Percentiles rank a stretch among this genome's conserved stretches.
Evolutionary conservation across 1,140 invertebrate genomes (phyloP).

Genomic region (Dysdera silvatica): DNA sequence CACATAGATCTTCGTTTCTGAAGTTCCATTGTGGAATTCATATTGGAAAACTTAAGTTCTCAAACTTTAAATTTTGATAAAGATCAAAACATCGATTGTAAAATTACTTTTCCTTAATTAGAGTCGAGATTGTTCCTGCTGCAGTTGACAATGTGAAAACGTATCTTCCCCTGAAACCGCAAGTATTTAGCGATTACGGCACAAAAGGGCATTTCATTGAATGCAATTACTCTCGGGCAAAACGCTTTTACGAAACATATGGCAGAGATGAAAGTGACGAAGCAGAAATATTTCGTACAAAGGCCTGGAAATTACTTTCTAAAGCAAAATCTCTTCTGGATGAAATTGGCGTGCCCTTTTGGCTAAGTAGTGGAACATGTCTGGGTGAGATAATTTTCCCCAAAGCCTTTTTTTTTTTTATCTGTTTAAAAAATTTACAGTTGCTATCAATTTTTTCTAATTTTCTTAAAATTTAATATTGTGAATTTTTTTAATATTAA

Average conservation of each 20-base stretch:
- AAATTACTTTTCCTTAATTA: constrained; percentile 27
- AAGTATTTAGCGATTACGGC: constrained; percentile 37
- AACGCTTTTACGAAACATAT: constrained; percentile 40
- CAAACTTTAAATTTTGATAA: background rate
- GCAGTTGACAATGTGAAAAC: constrained; percentile 38
- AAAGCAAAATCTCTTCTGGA: constrained; percentile 48
- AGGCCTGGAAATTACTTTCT: constrained; percentile 46
- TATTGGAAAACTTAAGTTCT: no score
- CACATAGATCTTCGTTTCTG: no score
- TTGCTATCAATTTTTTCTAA: background rate
- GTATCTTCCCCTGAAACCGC: constrained; percentile 36
- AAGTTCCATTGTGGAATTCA: no score
- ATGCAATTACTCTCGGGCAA: constrained; percentile 45
- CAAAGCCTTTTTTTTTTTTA: background rate
- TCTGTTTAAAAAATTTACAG: background rate
- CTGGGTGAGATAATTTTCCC: constrained; percentile 43
- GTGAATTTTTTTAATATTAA: no score
- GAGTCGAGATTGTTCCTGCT: constrained; percentile 37
- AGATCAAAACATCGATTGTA: background rate
- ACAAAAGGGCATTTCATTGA: constrained; percentile 43
- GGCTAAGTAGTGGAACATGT: constrained; percentile 55
- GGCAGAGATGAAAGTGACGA: constrained; percentile 38
- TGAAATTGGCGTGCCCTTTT: constrained; percentile 48
- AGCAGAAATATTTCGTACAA: constrained; percentile 44
- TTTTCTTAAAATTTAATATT: no score